Base-by-base conservation (phyloP, 2,113 vertebrate genomes). In the Jaculus jaculus region DNA sequence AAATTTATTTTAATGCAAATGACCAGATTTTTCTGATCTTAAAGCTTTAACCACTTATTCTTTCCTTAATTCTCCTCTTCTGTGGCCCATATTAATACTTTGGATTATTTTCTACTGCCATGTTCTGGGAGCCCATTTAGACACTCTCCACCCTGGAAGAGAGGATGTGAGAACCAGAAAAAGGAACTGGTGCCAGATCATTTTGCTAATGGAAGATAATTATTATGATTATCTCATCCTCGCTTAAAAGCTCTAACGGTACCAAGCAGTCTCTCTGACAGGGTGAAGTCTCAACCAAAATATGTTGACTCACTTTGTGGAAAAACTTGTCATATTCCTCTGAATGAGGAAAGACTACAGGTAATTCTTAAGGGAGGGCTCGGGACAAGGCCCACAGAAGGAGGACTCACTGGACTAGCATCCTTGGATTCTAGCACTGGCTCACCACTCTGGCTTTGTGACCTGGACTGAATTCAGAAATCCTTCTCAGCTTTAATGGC, bases 171-270 rank as follows among this genome's bases (percentile, higher is more conserved):
- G 96, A 95, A 95, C 94, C 3, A 4, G 91, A 97, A 92, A 85
- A 94, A 94, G 91, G 92, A 69, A 94, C 92, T 96, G 3, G 2
- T 94, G 96, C 96, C 97, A 98, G 96, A 96, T 89, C 81, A 47
- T 95, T 97, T 96, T 96, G 78, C 79, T 96, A 97, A 97, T 97
- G 96, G 95, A 97, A 97, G 95, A 96, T 94, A 96, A 97, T 97
- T 96, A 97, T 97, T 96, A 94, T 97, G 96, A 97, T 96, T 96
- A 97, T 93, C 96, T 96, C 95, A 97, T 95, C 81, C 94, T 96
- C 96, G 77, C 94, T 96, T 96, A 90, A 97, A 96, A 32, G 12
- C 95, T 92, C 71, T 73, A 93, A 96, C 94, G 90, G 96, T 72
- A 30, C 89, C 88, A 96, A 90, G 95, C 95, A 96, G 96, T 81